Evolutionary conservation across 1,140 invertebrate species (phyloP).

Genomic region (Pogonognathellus flavescens): DNA sequence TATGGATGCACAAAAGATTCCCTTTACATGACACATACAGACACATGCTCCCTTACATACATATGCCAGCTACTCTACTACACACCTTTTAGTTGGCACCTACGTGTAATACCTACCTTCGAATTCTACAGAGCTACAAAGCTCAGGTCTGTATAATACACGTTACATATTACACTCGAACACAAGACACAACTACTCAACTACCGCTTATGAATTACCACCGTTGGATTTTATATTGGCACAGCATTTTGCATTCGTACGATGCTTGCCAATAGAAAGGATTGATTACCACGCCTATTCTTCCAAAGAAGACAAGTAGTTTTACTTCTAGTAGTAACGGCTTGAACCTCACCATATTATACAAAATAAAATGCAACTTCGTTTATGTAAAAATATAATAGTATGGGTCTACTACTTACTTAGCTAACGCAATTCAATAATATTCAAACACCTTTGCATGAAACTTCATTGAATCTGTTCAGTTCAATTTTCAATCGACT

Average conservation of each 20-base stretch:
- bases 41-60: background rate
- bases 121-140: background rate
- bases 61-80: background rate
- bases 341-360: too few species aligned
- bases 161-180: background rate
- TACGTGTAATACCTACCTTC: background rate
- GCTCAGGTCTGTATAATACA: too few species aligned
- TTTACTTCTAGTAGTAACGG: background rate
- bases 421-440: too few species aligned
- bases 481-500: too few species aligned
- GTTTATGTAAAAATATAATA: too few species aligned
- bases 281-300: conserved; percentile 13
- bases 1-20: conserved; percentile 13
- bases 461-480: too few species aligned
- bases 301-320: conserved; percentile 24
- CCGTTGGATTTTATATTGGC: background rate
- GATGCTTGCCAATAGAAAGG: conserved; percentile 32
- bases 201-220: conserved; percentile 1
- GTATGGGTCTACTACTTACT: too few species aligned
- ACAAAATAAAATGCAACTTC: too few species aligned
- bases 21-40: conserved; percentile 14
- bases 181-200: background rate
- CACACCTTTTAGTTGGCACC: background rate
- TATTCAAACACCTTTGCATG: too few species aligned
- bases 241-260: conserved; percentile 9